Percentiles rank a stretch among this genome's conserved stretches.
Evolutionary conservation across 2,888 invertebrate species (phyloP).

Genomic region (Synergus itoensis): DNA sequence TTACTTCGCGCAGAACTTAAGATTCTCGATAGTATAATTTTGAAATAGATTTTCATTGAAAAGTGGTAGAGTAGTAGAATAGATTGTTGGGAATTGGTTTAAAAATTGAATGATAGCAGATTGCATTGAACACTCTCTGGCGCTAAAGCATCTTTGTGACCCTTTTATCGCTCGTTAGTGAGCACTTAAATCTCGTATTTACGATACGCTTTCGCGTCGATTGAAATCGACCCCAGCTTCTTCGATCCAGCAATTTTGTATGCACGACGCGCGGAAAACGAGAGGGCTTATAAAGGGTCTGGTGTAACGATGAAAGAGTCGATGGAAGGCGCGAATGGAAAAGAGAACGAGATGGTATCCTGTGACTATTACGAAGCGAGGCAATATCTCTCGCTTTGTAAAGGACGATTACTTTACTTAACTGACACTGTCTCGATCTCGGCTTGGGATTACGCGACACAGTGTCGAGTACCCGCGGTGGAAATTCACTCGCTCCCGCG

Average conservation of each 20-base stretch:
- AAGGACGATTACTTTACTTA: slow-evolving; percentile 36
- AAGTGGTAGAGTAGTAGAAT: neutral
- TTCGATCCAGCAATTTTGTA: slow-evolving; percentile 25
- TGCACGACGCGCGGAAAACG: slow-evolving; percentile 24
- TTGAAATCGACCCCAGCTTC: slow-evolving; percentile 37
- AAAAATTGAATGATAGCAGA: slow-evolving; percentile 3
- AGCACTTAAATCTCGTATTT: slow-evolving; percentile 38
- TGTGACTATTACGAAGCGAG: slow-evolving; percentile 40
- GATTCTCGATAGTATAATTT: no score
- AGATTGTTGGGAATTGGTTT: neutral
- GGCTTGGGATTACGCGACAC: slow-evolving; percentile 55
- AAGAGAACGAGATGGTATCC: slow-evolving; percentile 31
- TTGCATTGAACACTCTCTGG: slow-evolving; percentile 4
- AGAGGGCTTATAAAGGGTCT: neutral
- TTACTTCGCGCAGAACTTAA: no score
- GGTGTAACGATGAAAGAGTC: neutral
- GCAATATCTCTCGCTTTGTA: slow-evolving; percentile 42
- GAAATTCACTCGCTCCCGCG: slow-evolving; percentile 41
- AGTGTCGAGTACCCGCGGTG: slow-evolving; percentile 64
- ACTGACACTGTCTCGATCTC: slow-evolving; percentile 35
- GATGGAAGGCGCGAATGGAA: neutral
- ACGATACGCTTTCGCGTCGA: slow-evolving; percentile 37
- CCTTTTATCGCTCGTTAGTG: slow-evolving; percentile 38
- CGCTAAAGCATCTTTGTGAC: slow-evolving; percentile 27
- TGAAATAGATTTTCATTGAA: neutral